Conservation (phyloP, 1,140 invertebrate genomes). For the Holcopasites calliopsidis region DNA sequence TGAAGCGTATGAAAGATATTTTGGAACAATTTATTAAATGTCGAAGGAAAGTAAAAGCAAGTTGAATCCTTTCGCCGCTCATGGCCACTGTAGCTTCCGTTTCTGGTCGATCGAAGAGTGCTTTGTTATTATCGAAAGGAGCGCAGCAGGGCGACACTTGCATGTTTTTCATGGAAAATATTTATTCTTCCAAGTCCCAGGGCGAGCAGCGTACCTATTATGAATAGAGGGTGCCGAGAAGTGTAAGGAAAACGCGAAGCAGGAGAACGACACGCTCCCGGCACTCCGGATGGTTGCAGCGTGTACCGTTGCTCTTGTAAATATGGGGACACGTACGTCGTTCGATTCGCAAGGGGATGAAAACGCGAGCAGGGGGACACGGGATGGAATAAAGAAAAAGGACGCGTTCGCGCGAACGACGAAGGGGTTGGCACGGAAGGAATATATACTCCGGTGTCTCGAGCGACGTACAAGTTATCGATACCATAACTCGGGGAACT, state of each 20-base stretch:
- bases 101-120: too few relatives aligned
- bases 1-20: too few relatives aligned
- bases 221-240: too few relatives aligned
- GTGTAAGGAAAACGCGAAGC: constrained; percentile 7
- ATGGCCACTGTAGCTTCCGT: too few relatives aligned
- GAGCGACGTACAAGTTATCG: constrained; percentile 57
- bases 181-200: too few relatives aligned
- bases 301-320: constrained; percentile 25
- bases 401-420: constrained; percentile 25
- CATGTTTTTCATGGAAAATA: too few relatives aligned
- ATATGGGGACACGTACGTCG: constrained; percentile 31
- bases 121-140: too few relatives aligned
- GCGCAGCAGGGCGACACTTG: too few relatives aligned
- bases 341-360: neutral
- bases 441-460: constrained; percentile 41
- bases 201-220: too few relatives aligned
- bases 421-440: constrained; percentile 21
- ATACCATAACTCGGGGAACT: constrained; percentile 63
- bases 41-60: too few relatives aligned
- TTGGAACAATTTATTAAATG: too few relatives aligned
- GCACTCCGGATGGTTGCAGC: neutral
- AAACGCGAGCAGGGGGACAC: neutral
- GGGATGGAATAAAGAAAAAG: constrained; percentile 18
- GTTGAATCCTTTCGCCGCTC: too few relatives aligned
- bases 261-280: constrained; percentile 2